These are phyloP conservation scores for Cheumatopsyche charites DNA, from an alignment of 1,140 invertebrate species.

Conservation along the genomic window DNA sequence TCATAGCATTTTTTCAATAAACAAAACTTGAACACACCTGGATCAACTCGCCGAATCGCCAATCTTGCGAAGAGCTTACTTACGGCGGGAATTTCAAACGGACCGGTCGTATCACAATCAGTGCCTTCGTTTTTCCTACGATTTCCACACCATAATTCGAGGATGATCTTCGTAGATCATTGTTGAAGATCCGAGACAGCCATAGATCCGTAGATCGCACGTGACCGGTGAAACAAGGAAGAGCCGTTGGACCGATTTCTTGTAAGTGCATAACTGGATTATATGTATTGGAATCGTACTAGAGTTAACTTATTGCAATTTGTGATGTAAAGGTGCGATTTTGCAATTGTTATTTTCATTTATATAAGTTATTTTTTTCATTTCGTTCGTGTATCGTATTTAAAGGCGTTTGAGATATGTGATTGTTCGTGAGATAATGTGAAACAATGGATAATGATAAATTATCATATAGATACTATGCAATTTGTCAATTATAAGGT, in stretches of 20 bases:
- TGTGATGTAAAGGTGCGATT: not conserved
- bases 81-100: not conserved
- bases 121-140: not conserved
- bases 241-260: not conserved
- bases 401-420: too few species aligned
- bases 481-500: too few species aligned
- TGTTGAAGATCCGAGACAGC: too few species aligned
- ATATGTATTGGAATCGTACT: not conserved
- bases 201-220: too few species aligned
- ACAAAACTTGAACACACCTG: not conserved
- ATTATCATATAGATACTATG: too few species aligned
- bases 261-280: constrained; percentile 12
- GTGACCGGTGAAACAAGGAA: not conserved
- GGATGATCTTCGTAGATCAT: too few species aligned
- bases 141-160: too few species aligned
- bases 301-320: not conserved
- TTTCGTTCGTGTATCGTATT: too few species aligned
- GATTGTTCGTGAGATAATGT: too few species aligned
- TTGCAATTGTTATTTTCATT: not conserved
- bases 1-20: not conserved
- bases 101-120: not conserved
- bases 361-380: too few species aligned
- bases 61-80: constrained; percentile 13
- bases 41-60: not conserved
- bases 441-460: too few species aligned